Evolutionary conservation across 2,113 vertebrate species (phyloP).

Genomic region (Nothocercus julius): DNA sequence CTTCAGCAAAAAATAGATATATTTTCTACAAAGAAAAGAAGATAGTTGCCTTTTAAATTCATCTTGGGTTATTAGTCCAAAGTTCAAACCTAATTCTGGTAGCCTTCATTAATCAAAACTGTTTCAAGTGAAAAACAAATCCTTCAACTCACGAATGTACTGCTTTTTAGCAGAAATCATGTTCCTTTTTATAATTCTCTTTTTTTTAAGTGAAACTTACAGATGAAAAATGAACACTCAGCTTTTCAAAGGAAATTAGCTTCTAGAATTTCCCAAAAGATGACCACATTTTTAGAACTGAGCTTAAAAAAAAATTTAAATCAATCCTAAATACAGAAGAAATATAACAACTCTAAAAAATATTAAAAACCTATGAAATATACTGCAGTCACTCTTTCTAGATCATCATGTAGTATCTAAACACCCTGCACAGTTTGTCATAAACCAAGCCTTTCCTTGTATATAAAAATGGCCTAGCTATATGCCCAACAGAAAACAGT

Average conservation of each 20-base stretch:
- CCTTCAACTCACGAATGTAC: not conserved
- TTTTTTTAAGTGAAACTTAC: not conserved
- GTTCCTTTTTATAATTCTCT: not conserved
- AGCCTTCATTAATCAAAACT: not conserved
- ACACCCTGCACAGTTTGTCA: fast-evolving
- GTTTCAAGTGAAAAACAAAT: not conserved
- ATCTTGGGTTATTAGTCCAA: not conserved
- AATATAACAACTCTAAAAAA: not conserved
- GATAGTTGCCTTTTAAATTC: not conserved
- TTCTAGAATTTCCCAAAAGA: not conserved
- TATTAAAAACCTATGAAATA: not conserved
- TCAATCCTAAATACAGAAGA: not conserved
- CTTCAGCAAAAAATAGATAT: not conserved
- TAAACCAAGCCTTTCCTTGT: not conserved
- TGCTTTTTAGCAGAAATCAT: not conserved
- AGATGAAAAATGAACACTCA: not conserved
- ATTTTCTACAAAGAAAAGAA: not conserved
- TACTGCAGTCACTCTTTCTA: not conserved
- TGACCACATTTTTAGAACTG: not conserved
- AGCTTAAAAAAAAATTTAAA: not conserved
- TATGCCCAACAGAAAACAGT: not conserved
- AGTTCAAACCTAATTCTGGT: not conserved
- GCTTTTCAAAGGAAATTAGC: not conserved
- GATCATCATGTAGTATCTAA: not conserved
- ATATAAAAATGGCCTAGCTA: not conserved